Evolutionary conservation across 2,113 vertebrate species (phyloP).

Genomic region (Petrocephalus microphthalmus): DNA sequence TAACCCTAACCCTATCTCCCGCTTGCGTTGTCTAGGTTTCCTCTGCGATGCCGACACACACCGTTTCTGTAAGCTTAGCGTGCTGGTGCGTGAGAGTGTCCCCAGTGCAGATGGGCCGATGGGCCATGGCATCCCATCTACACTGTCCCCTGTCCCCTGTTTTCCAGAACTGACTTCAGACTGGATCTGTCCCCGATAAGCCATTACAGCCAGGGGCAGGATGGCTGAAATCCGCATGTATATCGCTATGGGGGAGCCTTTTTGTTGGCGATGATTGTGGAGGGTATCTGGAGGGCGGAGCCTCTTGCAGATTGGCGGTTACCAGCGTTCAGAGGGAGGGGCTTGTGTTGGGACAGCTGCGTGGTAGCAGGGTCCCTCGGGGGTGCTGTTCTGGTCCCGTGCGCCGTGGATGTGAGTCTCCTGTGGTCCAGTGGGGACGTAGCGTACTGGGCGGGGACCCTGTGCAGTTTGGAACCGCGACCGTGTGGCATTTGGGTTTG

Average conservation of each 20-base stretch:
- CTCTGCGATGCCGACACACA: not conserved
- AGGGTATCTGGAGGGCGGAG: not conserved
- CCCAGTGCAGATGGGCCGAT: not conserved
- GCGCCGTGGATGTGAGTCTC: no score
- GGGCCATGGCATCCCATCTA: not conserved
- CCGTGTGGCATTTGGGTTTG: not conserved
- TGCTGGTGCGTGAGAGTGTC: not conserved
- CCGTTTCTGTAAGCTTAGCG: not conserved
- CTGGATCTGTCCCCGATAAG: not conserved
- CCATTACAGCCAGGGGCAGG: not conserved
- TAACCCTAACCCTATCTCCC: no score
- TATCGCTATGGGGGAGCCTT: not conserved
- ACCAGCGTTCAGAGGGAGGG: not conserved
- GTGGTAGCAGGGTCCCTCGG: not conserved
- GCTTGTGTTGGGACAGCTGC: not conserved
- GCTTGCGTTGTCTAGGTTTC: not conserved
- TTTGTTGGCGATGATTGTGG: not conserved
- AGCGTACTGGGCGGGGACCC: not conserved
- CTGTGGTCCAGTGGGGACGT: not conserved
- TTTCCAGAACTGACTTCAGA: not conserved
- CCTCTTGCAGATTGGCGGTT: no score
- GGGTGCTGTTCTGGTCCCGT: not conserved
- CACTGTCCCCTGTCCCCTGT: not conserved
- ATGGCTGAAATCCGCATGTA: not conserved
- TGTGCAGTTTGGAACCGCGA: not conserved